Conservation (phyloP, 2,888 invertebrate genomes). For the Acleris literana region DNA sequence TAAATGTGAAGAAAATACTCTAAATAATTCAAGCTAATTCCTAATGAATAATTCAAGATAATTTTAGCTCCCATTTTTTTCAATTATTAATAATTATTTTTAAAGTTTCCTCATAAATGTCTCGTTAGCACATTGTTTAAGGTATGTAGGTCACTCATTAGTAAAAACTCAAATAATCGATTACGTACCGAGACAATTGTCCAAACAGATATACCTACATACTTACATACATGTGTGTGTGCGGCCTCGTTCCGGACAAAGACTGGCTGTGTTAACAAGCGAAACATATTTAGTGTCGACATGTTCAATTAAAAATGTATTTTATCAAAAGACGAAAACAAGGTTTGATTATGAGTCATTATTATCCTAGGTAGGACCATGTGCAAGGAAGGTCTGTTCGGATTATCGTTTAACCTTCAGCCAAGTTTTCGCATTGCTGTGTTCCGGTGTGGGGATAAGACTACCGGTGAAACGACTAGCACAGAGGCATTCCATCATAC, state of each 20-base stretch:
- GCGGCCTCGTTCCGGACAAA: slow-evolving; percentile 48
- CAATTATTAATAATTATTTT: not conserved
- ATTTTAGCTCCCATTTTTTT: not conserved
- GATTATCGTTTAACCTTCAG: too few relatives aligned
- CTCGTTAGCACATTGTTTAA: not conserved
- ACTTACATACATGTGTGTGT: slow-evolving; percentile 40
- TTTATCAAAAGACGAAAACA: too few relatives aligned
- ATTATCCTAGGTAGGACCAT: too few relatives aligned
- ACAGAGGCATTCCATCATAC: too few relatives aligned
- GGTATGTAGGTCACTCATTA: slow-evolving; percentile 45
- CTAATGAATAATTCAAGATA: too few relatives aligned
- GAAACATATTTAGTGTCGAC: not conserved
- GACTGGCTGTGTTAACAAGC: slow-evolving; percentile 44
- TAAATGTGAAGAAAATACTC: too few relatives aligned
- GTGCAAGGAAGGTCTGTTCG: too few relatives aligned
- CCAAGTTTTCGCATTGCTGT: too few relatives aligned
- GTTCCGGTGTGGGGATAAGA: too few relatives aligned
- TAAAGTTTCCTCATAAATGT: not conserved
- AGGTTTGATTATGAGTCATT: too few relatives aligned
- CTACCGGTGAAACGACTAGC: too few relatives aligned
- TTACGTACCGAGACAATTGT: slow-evolving; percentile 53
- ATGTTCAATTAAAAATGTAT: not conserved
- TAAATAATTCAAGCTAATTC: too few relatives aligned
- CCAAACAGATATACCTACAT: slow-evolving; percentile 45
- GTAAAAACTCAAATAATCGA: slow-evolving; percentile 46